A percentile compares a stretch with the other conserved stretches of the same genome.
Conservation (phyloP, 2,113 vertebrate species). For the Hiodon alosoides region DNA sequence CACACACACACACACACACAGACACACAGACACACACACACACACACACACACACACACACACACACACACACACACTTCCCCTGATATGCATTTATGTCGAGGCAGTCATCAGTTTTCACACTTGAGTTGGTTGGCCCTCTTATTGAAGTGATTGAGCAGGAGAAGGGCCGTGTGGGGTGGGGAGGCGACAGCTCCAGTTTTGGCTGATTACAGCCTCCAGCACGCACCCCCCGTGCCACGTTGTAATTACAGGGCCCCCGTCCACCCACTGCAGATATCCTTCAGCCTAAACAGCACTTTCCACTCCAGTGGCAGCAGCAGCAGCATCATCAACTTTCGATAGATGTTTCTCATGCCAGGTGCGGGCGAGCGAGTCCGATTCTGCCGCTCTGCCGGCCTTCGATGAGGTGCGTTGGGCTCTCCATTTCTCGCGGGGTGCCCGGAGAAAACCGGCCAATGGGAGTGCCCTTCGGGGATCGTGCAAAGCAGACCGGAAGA, state of each 20-base stretch:
- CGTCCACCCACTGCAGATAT: too few species aligned
- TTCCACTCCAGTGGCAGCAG: neutral
- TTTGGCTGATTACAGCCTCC: constrained; percentile 30
- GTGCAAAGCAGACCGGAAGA: neutral
- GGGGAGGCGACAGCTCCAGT: neutral
- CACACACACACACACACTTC: constrained; percentile 26
- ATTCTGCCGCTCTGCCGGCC: neutral
- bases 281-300: neutral
- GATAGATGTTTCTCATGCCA: too few species aligned
- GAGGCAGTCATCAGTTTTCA: constrained; percentile 40
- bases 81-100: constrained; percentile 31
- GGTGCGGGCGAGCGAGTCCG: too few species aligned
- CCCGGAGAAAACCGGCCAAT: too few species aligned
- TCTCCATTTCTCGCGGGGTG: too few species aligned
- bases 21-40: too few species aligned
- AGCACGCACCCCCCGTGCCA: neutral
- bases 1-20: too few species aligned
- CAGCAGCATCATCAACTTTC: too few species aligned
- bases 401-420: constrained; percentile 3
- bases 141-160: constrained; percentile 29
- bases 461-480: too few species aligned
- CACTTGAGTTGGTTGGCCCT: constrained; percentile 30
- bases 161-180: constrained; percentile 4
- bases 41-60: constrained; percentile 23
- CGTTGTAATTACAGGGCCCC: neutral